Base-by-base conservation (phyloP, 2,797 vertebrate species). In the Acanthopagrus latus region DNA sequence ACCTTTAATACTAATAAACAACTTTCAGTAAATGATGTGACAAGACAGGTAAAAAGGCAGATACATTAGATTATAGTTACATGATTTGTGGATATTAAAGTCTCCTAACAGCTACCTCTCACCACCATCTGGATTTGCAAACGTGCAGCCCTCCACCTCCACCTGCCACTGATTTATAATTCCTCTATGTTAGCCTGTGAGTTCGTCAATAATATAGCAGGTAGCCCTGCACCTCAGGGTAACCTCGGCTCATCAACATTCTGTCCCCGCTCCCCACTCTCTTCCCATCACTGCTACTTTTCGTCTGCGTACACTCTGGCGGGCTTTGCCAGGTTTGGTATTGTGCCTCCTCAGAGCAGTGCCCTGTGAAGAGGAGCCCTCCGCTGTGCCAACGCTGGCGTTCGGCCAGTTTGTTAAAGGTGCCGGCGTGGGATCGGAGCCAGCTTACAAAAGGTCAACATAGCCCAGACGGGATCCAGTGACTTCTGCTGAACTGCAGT, bases 381-480 rank as follows among this genome's bases (percentile, higher is more conserved):
- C 81, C 16, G 47, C 86, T 71, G 72, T 76, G 83, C 81, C 88
- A 91, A 75, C 71, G 11, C 4, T 89, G 89, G 90, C 84, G 67
- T 55, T 7, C 1, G 44, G 88, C 87, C 93, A 88, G 83, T 55
- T 77, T 78, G 73, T 78, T 83, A 60, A 85, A 89, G 81, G 84
- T 85, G 86, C 86, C 90, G 88, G 84, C 76, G n/a, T 76, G 77
- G 84, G 81, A 81, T 4, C 10, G 77, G 48, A 70, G 86, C 84
- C 86, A 89, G 21, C 5, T 87, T 81, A 83, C 81, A 86, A 94
- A 94, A 94, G 93, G 93, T 93, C 93, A 90, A 9, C 80, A 87
- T 90, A 78, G 82, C 87, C 72, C 82, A 86, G 87, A 85, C 23
- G 14, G 82, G 82, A 88, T 94, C 90, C 80, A 90, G 83, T 93